These are phyloP conservation scores for Atrina japonica DNA, from an alignment of 2,888 invertebrate genomes.

Conservation along the genomic window DNA sequence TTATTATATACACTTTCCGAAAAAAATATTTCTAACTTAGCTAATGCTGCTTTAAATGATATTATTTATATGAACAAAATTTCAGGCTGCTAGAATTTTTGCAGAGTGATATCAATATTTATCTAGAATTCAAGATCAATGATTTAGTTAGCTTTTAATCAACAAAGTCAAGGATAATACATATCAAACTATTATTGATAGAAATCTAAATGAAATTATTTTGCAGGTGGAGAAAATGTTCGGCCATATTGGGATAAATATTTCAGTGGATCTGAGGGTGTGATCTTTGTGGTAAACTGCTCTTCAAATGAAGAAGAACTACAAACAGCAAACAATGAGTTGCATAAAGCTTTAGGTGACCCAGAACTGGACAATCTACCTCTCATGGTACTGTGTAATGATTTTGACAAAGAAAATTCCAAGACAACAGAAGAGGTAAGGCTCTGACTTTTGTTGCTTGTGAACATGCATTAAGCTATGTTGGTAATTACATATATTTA, in stretches of 20 bases:
- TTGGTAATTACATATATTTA: not conserved
- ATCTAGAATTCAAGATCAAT: too few relatives aligned
- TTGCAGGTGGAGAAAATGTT: conserved; percentile 75
- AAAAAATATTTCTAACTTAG: too few relatives aligned
- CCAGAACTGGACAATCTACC: conserved; percentile 69
- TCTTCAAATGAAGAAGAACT: conserved; percentile 65
- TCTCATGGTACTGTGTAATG: conserved; percentile 74
- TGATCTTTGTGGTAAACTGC: conserved; percentile 77
- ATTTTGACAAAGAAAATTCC: conserved; percentile 71
- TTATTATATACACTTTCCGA: too few relatives aligned
- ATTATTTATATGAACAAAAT: too few relatives aligned
- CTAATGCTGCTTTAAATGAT: too few relatives aligned
- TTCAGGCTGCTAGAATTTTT: too few relatives aligned
- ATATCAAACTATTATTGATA: not conserved
- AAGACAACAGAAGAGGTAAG: conserved; percentile 67
- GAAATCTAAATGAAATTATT: not conserved
- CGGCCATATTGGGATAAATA: conserved; percentile 78
- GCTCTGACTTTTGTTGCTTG: not conserved
- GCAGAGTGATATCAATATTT: too few relatives aligned
- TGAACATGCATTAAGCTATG: not conserved
- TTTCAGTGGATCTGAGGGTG: conserved; percentile 71
- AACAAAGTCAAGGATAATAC: too few relatives aligned
- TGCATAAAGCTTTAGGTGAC: conserved; percentile 69
- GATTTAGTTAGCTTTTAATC: too few relatives aligned
- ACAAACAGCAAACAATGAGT: conserved; percentile 58